Evolutionary conservation across 2,797 vertebrate genomes (phyloP).

Genomic region (Morus bassanus): DNA sequence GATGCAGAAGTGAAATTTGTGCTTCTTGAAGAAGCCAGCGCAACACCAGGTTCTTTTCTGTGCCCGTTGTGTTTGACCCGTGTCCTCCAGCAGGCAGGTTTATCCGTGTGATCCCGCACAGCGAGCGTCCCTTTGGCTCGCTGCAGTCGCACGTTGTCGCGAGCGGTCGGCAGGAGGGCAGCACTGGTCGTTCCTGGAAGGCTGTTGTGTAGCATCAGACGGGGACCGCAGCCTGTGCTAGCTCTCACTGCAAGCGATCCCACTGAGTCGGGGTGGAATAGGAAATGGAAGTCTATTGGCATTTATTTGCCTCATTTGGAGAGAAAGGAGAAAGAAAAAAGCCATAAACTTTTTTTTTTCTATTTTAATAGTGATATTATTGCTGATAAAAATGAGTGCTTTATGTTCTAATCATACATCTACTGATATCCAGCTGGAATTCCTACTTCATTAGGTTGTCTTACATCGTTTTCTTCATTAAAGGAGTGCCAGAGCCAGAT

Average conservation of each 20-base stretch:
- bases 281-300: background rate
- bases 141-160: background rate
- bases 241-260: background rate
- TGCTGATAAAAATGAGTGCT: background rate
- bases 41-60: background rate
- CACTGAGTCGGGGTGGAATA: background rate
- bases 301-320: background rate
- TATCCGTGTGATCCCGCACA: background rate
- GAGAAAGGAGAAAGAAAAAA: background rate
- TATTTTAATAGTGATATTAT: background rate
- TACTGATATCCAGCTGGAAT: conserved; percentile 18
- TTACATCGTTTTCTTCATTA: background rate
- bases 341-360: background rate
- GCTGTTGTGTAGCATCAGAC: background rate
- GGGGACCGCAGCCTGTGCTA: background rate
- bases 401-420: background rate
- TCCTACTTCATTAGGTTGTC: conserved; percentile 18
- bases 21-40: background rate
- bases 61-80: background rate
- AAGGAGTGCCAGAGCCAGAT: background rate
- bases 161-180: background rate
- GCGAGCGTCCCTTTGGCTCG: background rate
- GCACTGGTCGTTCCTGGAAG: background rate
- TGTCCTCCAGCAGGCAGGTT: background rate
- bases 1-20: background rate